These are phyloP conservation scores for Nannoperca obscura DNA, from an alignment of 2,797 vertebrate species.

Conservation along the genomic window DNA sequence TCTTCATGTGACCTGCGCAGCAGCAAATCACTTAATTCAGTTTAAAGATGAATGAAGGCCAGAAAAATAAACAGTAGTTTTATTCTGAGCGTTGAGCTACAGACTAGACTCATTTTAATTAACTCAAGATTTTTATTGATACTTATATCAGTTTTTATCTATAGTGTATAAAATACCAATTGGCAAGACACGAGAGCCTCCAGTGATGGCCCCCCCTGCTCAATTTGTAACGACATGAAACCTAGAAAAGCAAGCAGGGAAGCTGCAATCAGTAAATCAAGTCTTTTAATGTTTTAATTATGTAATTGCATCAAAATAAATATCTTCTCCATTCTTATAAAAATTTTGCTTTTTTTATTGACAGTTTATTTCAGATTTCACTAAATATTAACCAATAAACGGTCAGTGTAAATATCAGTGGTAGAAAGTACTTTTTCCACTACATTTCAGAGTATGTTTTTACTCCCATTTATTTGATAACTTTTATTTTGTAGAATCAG, in stretches of 20 bases:
- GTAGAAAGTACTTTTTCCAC: too few relatives aligned
- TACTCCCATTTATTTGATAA: too few relatives aligned
- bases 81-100: neutral
- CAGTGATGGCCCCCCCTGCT: neutral
- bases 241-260: neutral
- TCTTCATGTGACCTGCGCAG: constrained; percentile 69
- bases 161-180: neutral
- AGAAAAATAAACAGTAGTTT: neutral
- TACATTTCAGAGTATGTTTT: too few relatives aligned
- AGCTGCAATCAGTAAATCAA: neutral
- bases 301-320: too few relatives aligned
- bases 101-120: too few relatives aligned
- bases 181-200: neutral
- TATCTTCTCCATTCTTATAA: neutral
- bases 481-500: too few relatives aligned
- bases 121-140: neutral
- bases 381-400: neutral
- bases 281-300: too few relatives aligned
- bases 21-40: constrained; percentile 32
- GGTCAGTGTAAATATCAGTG: neutral
- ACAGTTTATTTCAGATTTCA: too few relatives aligned
- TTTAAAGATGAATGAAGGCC: constrained; percentile 14
- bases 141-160: neutral
- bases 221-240: neutral
- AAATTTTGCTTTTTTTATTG: too few relatives aligned